These are phyloP conservation scores for Orthonyx spaldingii DNA, from an alignment of 2,113 vertebrate species.

Conservation along the genomic window DNA sequence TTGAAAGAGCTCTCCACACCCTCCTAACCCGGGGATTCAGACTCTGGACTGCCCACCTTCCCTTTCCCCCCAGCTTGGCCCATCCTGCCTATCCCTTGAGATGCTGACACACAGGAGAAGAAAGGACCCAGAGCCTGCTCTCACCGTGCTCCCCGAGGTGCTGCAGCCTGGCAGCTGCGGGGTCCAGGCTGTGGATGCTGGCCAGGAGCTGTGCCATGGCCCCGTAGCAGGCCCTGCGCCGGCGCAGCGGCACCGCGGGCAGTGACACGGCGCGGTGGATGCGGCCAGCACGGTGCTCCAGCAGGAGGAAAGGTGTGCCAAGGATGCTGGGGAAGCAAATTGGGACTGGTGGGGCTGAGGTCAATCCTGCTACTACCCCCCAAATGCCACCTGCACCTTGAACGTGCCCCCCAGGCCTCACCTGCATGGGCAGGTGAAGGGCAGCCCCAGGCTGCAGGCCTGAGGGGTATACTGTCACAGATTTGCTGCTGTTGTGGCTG, in stretches of 20 bases:
- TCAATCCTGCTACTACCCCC: neutral
- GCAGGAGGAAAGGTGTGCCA: conserved; percentile 77
- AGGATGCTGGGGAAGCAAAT: conserved; percentile 61
- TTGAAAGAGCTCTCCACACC: neutral
- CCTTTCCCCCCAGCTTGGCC: neutral
- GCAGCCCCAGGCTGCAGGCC: neutral
- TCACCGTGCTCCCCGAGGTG: conserved; percentile 67
- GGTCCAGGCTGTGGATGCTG: conserved; percentile 75
- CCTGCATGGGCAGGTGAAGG: neutral
- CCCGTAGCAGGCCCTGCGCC: conserved; percentile 58
- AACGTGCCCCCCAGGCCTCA: fast-evolving
- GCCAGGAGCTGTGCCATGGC: conserved; percentile 75
- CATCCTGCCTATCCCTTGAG: neutral
- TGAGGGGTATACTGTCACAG: neutral
- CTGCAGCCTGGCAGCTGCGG: conserved; percentile 50
- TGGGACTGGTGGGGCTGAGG: neutral
- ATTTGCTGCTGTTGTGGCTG: neutral
- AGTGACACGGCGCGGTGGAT: conserved; percentile 70
- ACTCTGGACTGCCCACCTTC: neutral
- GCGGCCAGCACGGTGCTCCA: conserved; percentile 74
- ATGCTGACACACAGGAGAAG: neutral
- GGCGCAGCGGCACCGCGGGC: conserved; percentile 51
- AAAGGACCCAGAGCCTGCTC: neutral
- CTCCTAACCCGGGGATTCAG: neutral
- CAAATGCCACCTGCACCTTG: neutral